A percentile compares a stretch with the other conserved stretches of the same genome.
Conservation (phyloP, 2,113 vertebrate species). For the Lophochroa leadbeateri region DNA sequence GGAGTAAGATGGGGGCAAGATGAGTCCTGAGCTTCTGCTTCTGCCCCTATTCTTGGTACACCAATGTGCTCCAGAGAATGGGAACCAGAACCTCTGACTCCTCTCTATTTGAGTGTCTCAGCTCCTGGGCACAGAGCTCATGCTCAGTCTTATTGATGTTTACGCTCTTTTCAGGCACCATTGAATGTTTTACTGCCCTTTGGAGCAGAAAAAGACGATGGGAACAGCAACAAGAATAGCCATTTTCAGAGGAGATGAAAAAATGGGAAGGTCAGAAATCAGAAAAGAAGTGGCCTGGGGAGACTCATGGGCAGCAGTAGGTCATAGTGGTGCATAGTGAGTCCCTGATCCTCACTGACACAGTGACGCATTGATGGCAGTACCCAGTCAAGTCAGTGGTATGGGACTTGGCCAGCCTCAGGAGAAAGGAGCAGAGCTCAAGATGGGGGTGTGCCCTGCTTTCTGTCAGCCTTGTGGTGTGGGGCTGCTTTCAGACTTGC, state of each 20-base stretch:
- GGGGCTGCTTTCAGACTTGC: not conserved
- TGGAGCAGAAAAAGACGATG: not conserved
- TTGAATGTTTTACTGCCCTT: not conserved
- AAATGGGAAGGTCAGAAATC: not conserved
- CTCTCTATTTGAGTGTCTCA: accelerated
- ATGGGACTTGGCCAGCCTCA: not conserved
- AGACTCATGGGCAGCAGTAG: not conserved
- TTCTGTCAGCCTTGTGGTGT: not conserved
- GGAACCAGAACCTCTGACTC: not conserved
- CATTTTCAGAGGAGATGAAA: not conserved
- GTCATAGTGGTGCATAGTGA: accelerated
- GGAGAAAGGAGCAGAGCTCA: not conserved
- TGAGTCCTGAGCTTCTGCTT: not conserved
- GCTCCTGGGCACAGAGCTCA: not conserved
- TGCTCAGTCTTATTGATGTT: not conserved
- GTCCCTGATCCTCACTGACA: not conserved
- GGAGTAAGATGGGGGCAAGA: not conserved
- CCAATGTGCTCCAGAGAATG: accelerated
- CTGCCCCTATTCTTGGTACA: not conserved
- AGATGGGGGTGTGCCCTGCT: not conserved
- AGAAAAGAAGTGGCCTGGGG: not conserved
- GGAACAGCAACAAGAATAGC: not conserved
- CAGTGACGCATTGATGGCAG: accelerated
- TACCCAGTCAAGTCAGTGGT: accelerated
- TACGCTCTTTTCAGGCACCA: not conserved